Evolutionary conservation across 1,140 invertebrate genomes (phyloP).

Genomic region (Anastatus disparis): DNA sequence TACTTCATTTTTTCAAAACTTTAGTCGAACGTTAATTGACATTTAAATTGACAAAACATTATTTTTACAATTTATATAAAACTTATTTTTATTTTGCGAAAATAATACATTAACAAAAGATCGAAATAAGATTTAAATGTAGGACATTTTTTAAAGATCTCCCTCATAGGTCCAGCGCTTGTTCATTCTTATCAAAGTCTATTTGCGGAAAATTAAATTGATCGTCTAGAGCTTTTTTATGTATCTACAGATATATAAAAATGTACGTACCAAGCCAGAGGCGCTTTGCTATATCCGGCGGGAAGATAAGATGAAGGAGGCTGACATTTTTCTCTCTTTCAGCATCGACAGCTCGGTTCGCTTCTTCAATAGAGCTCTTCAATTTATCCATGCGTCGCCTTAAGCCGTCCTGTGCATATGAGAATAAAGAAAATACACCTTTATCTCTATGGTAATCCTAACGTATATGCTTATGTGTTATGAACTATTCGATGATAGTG

Average conservation of each 20-base stretch:
- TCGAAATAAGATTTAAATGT: too few relatives aligned
- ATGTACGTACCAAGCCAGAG: slow-evolving; percentile 83
- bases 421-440: too few relatives aligned
- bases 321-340: slow-evolving; percentile 96
- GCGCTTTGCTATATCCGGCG: slow-evolving; percentile 90
- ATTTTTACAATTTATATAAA: too few relatives aligned
- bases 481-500: too few relatives aligned
- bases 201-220: slow-evolving; percentile 19
- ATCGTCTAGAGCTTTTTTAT: slow-evolving; percentile 2
- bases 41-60: too few relatives aligned
- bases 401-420: slow-evolving; percentile 81
- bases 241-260: neutral
- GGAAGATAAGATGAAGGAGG: slow-evolving; percentile 93
- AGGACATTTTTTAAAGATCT: neutral
- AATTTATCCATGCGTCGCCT: slow-evolving; percentile 94
- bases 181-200: slow-evolving; percentile 7
- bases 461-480: too few relatives aligned
- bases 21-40: too few relatives aligned
- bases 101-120: too few relatives aligned
- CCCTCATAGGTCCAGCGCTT: neutral
- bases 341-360: slow-evolving; percentile 88
- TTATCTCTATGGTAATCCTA: too few relatives aligned
- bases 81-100: too few relatives aligned
- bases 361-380: slow-evolving; percentile 92
- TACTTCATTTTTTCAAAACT: too few relatives aligned